Evolutionary conservation across 2,888 invertebrate genomes (phyloP).

Genomic region (Calameuta filiformis): DNA sequence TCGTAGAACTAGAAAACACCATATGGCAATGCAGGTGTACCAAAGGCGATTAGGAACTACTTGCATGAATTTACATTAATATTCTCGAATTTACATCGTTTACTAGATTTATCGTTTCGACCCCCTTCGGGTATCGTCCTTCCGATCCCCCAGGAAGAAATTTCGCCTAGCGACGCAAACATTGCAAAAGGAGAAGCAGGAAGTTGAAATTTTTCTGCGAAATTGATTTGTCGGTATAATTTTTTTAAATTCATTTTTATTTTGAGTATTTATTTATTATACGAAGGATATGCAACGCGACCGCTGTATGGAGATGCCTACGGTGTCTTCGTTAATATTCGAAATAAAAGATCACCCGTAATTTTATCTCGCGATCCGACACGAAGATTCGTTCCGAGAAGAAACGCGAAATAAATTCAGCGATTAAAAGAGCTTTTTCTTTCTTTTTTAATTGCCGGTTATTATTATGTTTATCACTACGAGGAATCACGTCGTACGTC

Average conservation of each 20-base stretch:
- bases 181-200: background rate
- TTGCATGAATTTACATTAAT: conserved; percentile 64
- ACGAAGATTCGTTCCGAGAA: background rate
- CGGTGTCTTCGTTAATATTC: background rate
- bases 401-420: background rate
- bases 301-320: background rate
- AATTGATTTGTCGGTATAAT: background rate
- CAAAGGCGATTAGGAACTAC: conserved; percentile 56
- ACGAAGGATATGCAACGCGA: background rate
- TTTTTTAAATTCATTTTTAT: background rate
- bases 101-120: conserved; percentile 60
- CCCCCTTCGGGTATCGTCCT: conserved; percentile 44
- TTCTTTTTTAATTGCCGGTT: background rate
- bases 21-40: conserved; percentile 66
- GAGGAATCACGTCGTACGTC: background rate
- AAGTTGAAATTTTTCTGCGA: background rate
- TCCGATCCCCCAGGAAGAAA: background rate
- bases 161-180: background rate
- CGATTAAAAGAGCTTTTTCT: background rate
- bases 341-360: background rate
- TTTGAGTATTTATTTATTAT: background rate
- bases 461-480: background rate
- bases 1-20: conserved; percentile 55
- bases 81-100: conserved; percentile 55
- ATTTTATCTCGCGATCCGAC: background rate